A percentile compares a stretch with the other conserved stretches of the same genome.
phyloP scores from a whole-genome alignment of 2,113 vertebrate genomes.

The Loxodonta africana region DNA sequence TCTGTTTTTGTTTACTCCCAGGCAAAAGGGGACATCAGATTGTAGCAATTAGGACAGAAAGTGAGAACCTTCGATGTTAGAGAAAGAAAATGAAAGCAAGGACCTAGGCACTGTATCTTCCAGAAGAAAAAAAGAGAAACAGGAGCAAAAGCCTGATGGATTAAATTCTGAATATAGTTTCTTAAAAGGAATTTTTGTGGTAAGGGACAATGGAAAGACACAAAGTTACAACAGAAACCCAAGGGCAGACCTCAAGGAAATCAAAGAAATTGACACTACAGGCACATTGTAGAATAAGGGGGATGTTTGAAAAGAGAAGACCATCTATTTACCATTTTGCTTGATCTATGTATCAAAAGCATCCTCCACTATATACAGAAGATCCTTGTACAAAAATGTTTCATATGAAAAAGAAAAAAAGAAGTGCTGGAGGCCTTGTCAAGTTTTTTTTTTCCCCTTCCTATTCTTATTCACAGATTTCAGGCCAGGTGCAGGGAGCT shows the following conservation, averaged over 20 bases:
- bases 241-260: conserved; percentile 78
- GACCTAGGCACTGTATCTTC: conserved; percentile 71
- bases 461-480: conserved; percentile 72
- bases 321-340: conserved; percentile 86
- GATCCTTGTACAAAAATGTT: conserved; percentile 77
- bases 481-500: conserved; percentile 72
- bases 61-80: conserved; percentile 79
- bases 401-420: conserved; percentile 73
- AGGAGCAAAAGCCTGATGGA: conserved; percentile 61
- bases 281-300: conserved; percentile 84
- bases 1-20: conserved; percentile 81
- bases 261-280: conserved; percentile 77
- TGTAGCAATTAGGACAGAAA: conserved; percentile 80
- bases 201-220: conserved; percentile 75
- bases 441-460: conserved; percentile 55
- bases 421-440: conserved; percentile 79
- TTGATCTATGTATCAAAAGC: conserved; percentile 90
- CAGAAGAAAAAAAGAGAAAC: conserved; percentile 67
- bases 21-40: conserved; percentile 76
- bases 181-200: conserved; percentile 80
- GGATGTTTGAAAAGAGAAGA: conserved; percentile 81
- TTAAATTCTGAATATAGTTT: conserved; percentile 76
- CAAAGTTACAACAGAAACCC: conserved; percentile 79
- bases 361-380: conserved; percentile 78
- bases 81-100: conserved; percentile 79